Evolutionary conservation across 2,797 vertebrate genomes (phyloP), one percentile per base, ranked within the genome.

Genomic region (Gephyroberyx darwinii): DNA sequence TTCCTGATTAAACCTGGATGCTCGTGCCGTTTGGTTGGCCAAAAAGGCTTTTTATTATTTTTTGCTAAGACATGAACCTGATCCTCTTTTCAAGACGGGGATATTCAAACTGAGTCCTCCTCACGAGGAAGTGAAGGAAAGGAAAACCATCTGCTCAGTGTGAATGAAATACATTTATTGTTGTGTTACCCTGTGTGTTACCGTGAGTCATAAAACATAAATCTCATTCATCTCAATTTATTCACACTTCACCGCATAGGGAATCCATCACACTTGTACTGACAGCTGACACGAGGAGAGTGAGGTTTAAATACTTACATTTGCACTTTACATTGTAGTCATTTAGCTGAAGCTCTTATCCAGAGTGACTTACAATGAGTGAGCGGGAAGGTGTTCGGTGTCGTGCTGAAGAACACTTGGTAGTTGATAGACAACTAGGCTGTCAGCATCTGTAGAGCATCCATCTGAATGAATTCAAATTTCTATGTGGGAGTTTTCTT

Each of bases 1-100:
- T 86, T 86, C 87, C 79, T 91, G 90, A 94, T 94, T 94, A 94
- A 92, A 91, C 82, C 73, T 86, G 86, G 88, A 86, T 50, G 78
- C 82, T 81, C 79, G 47, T 80, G 81, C 72, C 69, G 77, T 76
- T 84, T 22, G 33, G 45, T 43, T 75, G 80, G 89, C 90, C 91
- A 93, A 88, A 92, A 92, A 92, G 86, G 74, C 89, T 92, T 93
- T 26, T 92, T 88, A 89, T 90, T 92, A 69, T 82, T 87, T 68
- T 83, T 70, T 69, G 75, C 74, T 77, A 65, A 79, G 78, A 85
- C 65, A 48, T 81, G 78, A 80, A 88, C 84, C 80, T 67, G 89
- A 88, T 86, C 78, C 73, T 81, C 55, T 81, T 89, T 73, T 69
- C 33, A 51, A 41, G 70, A 50, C 65, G 59, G 39, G 78, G 55